Evolutionary conservation across 2,113 vertebrate genomes (phyloP), one percentile per base, ranked within the genome.

Genomic region (Bubo blakistoni): DNA sequence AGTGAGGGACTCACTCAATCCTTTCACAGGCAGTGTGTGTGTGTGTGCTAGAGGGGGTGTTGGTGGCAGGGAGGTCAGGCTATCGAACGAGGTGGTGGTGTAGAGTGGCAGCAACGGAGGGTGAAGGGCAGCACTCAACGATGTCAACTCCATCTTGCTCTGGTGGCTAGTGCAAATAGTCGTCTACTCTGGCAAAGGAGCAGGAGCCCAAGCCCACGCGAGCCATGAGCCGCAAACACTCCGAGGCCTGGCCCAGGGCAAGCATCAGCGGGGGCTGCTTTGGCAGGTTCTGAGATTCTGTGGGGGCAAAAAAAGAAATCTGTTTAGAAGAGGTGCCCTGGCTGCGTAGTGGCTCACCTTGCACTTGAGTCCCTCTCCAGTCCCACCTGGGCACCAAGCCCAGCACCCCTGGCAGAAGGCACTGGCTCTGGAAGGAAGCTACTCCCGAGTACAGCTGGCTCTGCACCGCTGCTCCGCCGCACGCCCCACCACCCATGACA

Each of bases 231-330:
- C 99, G 99, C 94, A 99, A 98, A 96, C 99, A 99, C 98, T 99
- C 99, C 5, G 99, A 99, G 96, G 99, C 99, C 98, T 99, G 99
- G 95, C 99, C 99, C 94, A 99, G 97, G 32, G 99, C 99, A 20
- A 99, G 98, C 99, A 99, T 99, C 98, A 99, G 98, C 4, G 99
- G 99, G 82, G 99, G 99, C 98, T 99, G 99, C 97, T 99, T 99
- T 94, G 99, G 99, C 98, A 99, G 98, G 98, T 99, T 99, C 98
- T 99, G 99, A 94, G 99, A 99, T 98, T 99, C 99, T 99, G 97
- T 51, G 92, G 80, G 72, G 95, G 73, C 89, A 94, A 91, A 91
- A 94, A 13, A 57, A 97, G 34, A 71, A 24, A 87, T 40, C 27
- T 6, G 29, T 46, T 96, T 54, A 95, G 42, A 47, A 85, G 66